Conservation (phyloP, 2,113 vertebrate species). For the Lampris incognitus region DNA sequence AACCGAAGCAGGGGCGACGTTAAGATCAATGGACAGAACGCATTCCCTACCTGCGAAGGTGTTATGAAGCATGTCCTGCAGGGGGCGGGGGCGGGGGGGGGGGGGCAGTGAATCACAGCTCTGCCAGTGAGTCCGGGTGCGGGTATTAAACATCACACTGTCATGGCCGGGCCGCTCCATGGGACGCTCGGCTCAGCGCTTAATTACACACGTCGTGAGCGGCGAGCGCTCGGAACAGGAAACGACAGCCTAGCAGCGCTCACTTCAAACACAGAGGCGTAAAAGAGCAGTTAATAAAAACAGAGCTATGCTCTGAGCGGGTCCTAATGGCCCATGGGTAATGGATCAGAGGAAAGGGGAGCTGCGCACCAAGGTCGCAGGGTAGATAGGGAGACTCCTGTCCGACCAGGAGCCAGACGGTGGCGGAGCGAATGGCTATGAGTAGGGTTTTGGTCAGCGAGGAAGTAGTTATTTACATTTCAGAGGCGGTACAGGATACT, state of each 20-base stretch:
- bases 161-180: conserved; percentile 46
- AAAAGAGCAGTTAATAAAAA: conserved; percentile 74
- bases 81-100: conserved; percentile 46
- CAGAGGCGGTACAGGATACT: no score
- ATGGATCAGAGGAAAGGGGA: conserved; percentile 49
- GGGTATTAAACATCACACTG: conserved; percentile 64
- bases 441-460: no score
- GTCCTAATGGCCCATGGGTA: conserved; percentile 64
- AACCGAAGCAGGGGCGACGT: conserved; percentile 36
- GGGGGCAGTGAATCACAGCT: conserved; percentile 55
- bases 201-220: conserved; percentile 75
- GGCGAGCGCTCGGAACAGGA: conserved; percentile 69
- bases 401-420: background rate
- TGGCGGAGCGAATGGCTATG: conserved; percentile 15
- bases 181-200: conserved; percentile 54
- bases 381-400: conserved; percentile 8
- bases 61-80: conserved; percentile 51
- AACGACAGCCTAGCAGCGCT: conserved; percentile 63
- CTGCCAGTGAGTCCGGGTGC: conserved; percentile 69
- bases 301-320: conserved; percentile 60
- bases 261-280: conserved; percentile 77
- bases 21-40: conserved; percentile 49
- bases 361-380: conserved; percentile 24
- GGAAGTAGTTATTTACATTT: no score
- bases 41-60: conserved; percentile 55